Evolutionary conservation across 2,888 invertebrate species (phyloP), one percentile per base, ranked within the genome.

Genomic region (Ryuthela nishihirai): DNA sequence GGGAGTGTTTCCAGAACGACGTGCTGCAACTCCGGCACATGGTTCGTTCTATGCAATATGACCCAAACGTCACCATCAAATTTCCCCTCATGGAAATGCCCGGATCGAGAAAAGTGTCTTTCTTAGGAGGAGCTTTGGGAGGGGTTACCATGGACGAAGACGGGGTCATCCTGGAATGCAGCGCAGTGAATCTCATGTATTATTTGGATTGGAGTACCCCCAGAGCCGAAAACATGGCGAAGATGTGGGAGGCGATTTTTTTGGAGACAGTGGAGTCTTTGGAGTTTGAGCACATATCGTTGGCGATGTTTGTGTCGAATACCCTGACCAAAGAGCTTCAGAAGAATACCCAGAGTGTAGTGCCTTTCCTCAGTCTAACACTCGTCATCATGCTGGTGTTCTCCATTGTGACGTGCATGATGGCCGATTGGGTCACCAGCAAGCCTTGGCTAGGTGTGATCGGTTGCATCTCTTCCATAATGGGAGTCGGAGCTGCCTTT

Each of bases 381-480:
- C 90, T 93, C 72, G 77, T 85, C 58, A 81, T 92, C 46, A 91
- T 94, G 87, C 86, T 87, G 1, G 72, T 88, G 53, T 82, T 82
- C 70, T 86, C 87, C 43, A 73, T 88, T 29, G 80, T 88, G n/a
- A 91, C 92, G 0, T 91, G 91, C 72, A 88, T 91, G 87, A 92
- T 92, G 89, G 80, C 85, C 7, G 94, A 93, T 72, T 90, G 91
- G 83, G 91, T 93, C 24, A 81, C 91, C 47, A 90, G 90, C 26
- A 92, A 94, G 71, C 93, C 94, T 1, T 87, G 88, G 84, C 75
- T 94, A n/a, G 94, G 94, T 0, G 78, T 94, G 26, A 81, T 92
- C 66, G 94, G 94, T 17, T 93, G 93, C 69, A 74, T 93, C 17
- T 92, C 92, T 0, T 92, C 94, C 0, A 87, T 86, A 1, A 87